A percentile compares a stretch with the other conserved stretches of the same genome.
Evolutionary conservation across 2,888 invertebrate species (phyloP).

Genomic region (Drosophila niveifrons): DNA sequence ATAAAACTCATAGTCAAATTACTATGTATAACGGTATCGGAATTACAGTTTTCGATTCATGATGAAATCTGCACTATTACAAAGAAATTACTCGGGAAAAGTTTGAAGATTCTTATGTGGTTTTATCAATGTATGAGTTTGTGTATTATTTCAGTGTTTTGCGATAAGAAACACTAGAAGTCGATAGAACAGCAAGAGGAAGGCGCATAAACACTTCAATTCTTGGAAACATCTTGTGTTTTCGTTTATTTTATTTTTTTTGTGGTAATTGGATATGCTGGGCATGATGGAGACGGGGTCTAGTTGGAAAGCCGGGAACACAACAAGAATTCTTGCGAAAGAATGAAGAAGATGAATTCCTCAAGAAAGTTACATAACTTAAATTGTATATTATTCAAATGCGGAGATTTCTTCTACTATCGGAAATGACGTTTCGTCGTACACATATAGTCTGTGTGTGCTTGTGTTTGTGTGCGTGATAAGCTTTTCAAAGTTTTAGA

Average conservation of each 20-base stretch:
- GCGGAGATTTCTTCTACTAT: neutral
- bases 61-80: neutral
- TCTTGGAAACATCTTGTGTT: constrained; percentile 40
- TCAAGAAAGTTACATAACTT: constrained; percentile 18
- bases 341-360: constrained; percentile 23
- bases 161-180: constrained; percentile 45
- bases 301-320: constrained; percentile 12
- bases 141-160: constrained; percentile 14
- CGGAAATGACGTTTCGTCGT: neutral
- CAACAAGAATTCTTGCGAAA: constrained; percentile 27
- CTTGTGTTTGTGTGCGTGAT: neutral
- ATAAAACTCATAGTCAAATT: constrained; percentile 5
- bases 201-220: constrained; percentile 26
- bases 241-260: neutral
- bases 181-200: neutral
- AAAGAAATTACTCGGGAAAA: constrained; percentile 1
- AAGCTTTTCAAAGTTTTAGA: constrained; percentile 15
- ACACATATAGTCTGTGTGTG: neutral
- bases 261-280: constrained; percentile 48
- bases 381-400: neutral
- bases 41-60: neutral
- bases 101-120: constrained; percentile 8
- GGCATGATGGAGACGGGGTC: constrained; percentile 14
- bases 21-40: neutral
- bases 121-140: constrained; percentile 22